Base-by-base conservation (phyloP, 1,140 invertebrate species). In the Helicoverpa armigera region DNA sequence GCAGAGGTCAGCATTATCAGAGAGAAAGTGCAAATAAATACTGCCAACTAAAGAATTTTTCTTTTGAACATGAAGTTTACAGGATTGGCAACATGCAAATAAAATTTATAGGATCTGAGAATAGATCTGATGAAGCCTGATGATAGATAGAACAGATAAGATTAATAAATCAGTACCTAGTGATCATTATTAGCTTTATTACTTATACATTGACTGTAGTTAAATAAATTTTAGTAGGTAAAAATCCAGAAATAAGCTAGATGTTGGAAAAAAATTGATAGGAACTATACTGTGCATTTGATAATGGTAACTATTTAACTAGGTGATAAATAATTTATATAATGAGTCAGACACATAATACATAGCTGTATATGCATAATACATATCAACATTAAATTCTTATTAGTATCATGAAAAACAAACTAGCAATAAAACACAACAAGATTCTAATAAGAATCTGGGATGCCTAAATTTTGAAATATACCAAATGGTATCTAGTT, bases 1-100 rank as follows among this genome's bases (percentile, higher is more conserved):
- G 54, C 81, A 84, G 67, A 86, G 84, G 85, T 84, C 77, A 84
- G 18, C 60, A 67, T 31, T 83, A 83, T 80, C 79, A 78, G 73
- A 79, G 81, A 83, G 75, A 77, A 67, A 77, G 75, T 67, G 51
- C 61, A 77, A 54, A 65, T 63, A 85, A 80, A 75, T 83, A 50
- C 74, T 79, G 60, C 73, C 73, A 81, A 81, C 51, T 69, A 56
- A 81, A 76, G 48, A 76, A n/a, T 5, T 73, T 58, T 53, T 56
- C 35, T 29, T 51, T 31, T 16, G 65, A 53, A 29, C 70, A 65
- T 60, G 31, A 13, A 56, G 1, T 43, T 43, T 69, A 65, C 50
- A 67, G 65, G 31, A 23, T 53, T 58, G 53, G 7, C 76, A 79
- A 79, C 65, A 70, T 67, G 18, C 16, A 61, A 23, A 51, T 18